Base-by-base conservation (phyloP, 2,888 invertebrate genomes). In the Endomychus coccineus region DNA sequence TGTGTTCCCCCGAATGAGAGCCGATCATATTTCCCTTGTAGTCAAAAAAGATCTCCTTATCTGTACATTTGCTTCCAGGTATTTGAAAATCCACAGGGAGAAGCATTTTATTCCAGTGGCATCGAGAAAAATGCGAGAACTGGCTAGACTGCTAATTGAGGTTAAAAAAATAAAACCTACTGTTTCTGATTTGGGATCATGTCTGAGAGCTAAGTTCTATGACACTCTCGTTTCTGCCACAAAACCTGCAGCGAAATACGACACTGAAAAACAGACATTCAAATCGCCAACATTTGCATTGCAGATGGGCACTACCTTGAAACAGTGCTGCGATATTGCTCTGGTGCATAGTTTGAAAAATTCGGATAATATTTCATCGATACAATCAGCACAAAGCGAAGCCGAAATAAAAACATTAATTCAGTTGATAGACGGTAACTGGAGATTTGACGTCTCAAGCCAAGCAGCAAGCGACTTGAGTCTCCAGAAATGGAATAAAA, bases 101-200 rank as follows among this genome's bases (percentile, higher is more conserved):
- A 31, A 35, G 22, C 43, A 45, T 36, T 34, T 38, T 13, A 10
- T 16, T 22, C 30, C 15, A 9, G 35, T 36, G 2, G 17, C 40
- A 10, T 46, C 44, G 2, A 40, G 40, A 27, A 44, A 44, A 42
- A 40, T 44, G 42, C 32, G 44, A 9, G 44, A 44, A 30, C 19
- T 44, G 11, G 36, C 30, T 4, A 28, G 36, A 33, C 30, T 44
- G 1, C 21, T 43, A 6, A 17, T 39, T 4, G 34, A 17, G 21
- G 17, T 46, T 7, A 40, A 31, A 16, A 28, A 36, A 17, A 29
- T 27, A 21, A 24, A 39, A 29, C 34, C 36, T 2, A 19, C 24
- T n/a, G 36, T 34, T 9, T 31, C 19, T 7, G 29, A 34, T 36
- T 15, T 44, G 4, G 32, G 34, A 11, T 34, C 39, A 32, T 29